phyloP scores from a whole-genome alignment of 2,888 invertebrate species.

The Ferrisia virgata region DNA sequence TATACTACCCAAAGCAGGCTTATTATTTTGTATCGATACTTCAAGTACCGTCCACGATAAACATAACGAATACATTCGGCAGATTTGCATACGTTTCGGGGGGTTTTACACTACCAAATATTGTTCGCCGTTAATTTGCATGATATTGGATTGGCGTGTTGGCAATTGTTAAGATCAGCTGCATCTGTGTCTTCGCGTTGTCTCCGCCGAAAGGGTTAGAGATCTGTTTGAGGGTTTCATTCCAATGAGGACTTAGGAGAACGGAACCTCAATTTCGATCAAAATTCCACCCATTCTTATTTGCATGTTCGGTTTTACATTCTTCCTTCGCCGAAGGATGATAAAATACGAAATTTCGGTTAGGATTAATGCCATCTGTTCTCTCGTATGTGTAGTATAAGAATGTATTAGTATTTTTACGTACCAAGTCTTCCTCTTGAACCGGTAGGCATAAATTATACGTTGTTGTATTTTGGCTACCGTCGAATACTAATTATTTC shows the following conservation, averaged over 20 bases:
- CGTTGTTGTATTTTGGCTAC: conserved; percentile 15
- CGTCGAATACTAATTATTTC: conserved; percentile 33
- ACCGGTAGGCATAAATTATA: conserved; percentile 40
- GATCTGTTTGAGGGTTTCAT: conserved; percentile 31
- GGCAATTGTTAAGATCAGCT: conserved; percentile 46
- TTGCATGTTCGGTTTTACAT: conserved; percentile 42
- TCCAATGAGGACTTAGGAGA: conserved; percentile 5
- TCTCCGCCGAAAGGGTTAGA: conserved; percentile 32
- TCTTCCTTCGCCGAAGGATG: conserved; percentile 35
- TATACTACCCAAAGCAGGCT: conserved; percentile 23
- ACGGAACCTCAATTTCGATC: conserved; percentile 37
- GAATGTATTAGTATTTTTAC: conserved; percentile 12
- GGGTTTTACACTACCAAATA: conserved; percentile 40
- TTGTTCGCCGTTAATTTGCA: conserved; percentile 42
- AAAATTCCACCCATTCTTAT: conserved; percentile 43
- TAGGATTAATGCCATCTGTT: conserved; percentile 45
- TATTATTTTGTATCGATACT: conserved; percentile 46
- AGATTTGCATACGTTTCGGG: conserved; percentile 43
- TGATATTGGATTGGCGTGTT: conserved; percentile 45
- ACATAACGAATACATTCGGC: conserved; percentile 43
- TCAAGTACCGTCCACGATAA: conserved; percentile 45
- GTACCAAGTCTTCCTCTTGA: conserved; percentile 18
- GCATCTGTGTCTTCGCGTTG: conserved; percentile 40
- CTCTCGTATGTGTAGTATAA: neutral
- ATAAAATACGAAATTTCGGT: conserved; percentile 45